Base-by-base conservation (phyloP, 1,140 invertebrate species). In the Pygmarrhopalites habei region DNA sequence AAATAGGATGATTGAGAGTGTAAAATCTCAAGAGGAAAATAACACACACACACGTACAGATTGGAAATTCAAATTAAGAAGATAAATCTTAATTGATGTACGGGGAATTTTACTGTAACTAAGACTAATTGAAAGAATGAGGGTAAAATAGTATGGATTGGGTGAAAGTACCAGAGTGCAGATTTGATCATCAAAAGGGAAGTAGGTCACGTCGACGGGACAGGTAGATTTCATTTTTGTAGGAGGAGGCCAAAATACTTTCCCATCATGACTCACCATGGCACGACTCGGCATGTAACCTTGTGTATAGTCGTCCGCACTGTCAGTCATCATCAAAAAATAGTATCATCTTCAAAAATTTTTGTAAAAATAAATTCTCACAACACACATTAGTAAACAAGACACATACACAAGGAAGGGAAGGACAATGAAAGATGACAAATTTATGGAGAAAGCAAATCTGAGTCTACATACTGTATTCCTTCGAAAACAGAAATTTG, bases 151-250 rank as follows among this genome's bases (percentile, higher is more conserved):
- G n/a, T n/a, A n/a, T n/a, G n/a, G n/a, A n/a, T n/a, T 23, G 14
- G 23, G 51, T 4, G 15, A 28, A 55, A 10, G 4, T 41, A 56
- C 53, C 53, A 85, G 75, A 35, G 73, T 73, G 72, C 83, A 85
- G 2, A 74, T 75, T 72, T 85, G 83, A 64, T 79, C 77, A 72
- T 84, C 82, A 72, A 83, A 84, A 12, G 82, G 82, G 70, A 84
- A 83, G 61, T 76, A 82, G 14, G 79, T 81, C 55, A 82, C 80
- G 69, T 82, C 80, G 51, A 79, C 75, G 66, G 76, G 73, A 64
- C 81, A 64, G 12, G 62, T 64, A 17, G 44, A 79, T 25, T 79
- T 74, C 67, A 81, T 77, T 63, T 80, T 79, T 25, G 80, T 80
- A 30, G 81, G 80, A 0, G 81, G 81, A 26, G 80, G 79, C 81